Conservation (phyloP, 2,888 invertebrate species). For the Hylaea fasciaria region DNA sequence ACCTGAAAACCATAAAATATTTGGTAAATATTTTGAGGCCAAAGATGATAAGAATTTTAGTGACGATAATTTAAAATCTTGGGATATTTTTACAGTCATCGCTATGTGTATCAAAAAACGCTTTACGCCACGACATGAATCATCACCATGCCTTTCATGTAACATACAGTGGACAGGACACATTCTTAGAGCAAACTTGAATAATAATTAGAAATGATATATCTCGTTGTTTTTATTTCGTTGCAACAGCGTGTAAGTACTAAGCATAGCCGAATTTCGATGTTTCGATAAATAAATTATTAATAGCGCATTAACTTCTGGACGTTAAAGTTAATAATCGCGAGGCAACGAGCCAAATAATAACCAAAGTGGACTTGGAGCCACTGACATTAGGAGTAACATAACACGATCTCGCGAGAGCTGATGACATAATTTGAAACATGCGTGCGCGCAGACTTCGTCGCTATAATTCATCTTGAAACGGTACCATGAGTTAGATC, state of each 20-base stretch:
- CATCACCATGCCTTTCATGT: too few relatives aligned
- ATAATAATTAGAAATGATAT: too few relatives aligned
- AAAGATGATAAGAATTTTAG: too few relatives aligned
- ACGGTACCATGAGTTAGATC: constrained; percentile 50
- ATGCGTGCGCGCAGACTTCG: constrained; percentile 62
- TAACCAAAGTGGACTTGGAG: constrained; percentile 64
- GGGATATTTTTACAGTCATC: too few relatives aligned
- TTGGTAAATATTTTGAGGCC: too few relatives aligned
- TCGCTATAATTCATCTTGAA: constrained; percentile 64
- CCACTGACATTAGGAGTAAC: constrained; percentile 70
- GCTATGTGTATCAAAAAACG: too few relatives aligned
- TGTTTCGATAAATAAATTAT: constrained; percentile 44
- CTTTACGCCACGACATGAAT: too few relatives aligned
- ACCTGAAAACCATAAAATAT: too few relatives aligned
- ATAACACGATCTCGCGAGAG: constrained; percentile 66
- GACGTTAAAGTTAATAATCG: constrained; percentile 65
- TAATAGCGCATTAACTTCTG: constrained; percentile 48
- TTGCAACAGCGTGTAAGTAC: not conserved
- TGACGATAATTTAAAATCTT: too few relatives aligned
- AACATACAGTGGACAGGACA: too few relatives aligned
- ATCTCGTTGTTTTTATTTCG: not conserved
- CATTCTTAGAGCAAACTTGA: too few relatives aligned
- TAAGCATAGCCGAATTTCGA: not conserved
- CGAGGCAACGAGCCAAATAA: constrained; percentile 76
- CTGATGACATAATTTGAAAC: constrained; percentile 77